Conservation (phyloP, 2,113 vertebrate species). For the Etheostoma cragini region DNA sequence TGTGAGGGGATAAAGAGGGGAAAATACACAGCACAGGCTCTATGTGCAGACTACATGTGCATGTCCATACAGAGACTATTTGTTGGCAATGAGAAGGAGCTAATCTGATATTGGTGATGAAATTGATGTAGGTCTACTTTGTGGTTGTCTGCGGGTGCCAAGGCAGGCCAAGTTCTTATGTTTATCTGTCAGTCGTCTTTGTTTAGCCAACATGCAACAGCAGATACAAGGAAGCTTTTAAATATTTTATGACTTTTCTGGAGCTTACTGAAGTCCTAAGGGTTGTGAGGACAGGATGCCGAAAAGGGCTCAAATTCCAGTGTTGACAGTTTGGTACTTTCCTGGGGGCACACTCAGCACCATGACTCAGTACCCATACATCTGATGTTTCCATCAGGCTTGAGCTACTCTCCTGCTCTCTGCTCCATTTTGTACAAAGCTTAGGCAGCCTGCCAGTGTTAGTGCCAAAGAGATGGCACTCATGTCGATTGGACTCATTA, state of each 20-base stretch:
- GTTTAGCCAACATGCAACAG: slow-evolving; percentile 61
- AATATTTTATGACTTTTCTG: slow-evolving; percentile 68
- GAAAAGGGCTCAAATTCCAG: slow-evolving; percentile 57
- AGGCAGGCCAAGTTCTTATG: slow-evolving; percentile 28
- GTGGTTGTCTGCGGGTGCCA: slow-evolving; percentile 28
- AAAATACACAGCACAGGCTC: slow-evolving; percentile 39
- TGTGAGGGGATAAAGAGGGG: slow-evolving; percentile 70
- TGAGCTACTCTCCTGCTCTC: slow-evolving; percentile 38
- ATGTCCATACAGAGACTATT: slow-evolving; percentile 35
- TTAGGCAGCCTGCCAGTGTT: slow-evolving; percentile 41
- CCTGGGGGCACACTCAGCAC: slow-evolving; percentile 61
- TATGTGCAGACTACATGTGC: slow-evolving; percentile 29
- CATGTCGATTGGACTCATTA: slow-evolving; percentile 49
- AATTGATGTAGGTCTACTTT: slow-evolving; percentile 28
- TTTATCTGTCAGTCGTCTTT: slow-evolving; percentile 46
- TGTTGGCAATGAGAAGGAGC: slow-evolving; percentile 41
- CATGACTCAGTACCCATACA: slow-evolving; percentile 68
- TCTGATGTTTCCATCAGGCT: slow-evolving; percentile 53
- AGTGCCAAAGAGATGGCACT: slow-evolving; percentile 53
- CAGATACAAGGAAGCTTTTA: slow-evolving; percentile 67
- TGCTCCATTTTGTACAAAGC: slow-evolving; percentile 69
- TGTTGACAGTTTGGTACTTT: slow-evolving; percentile 61
- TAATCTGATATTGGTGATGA: slow-evolving; percentile 21
- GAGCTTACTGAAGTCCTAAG: slow-evolving; percentile 65
- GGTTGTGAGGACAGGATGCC: slow-evolving; percentile 64